These are phyloP conservation scores for Atherinomorus stipes DNA, from an alignment of 2,113 vertebrate genomes.

Conservation along the genomic window DNA sequence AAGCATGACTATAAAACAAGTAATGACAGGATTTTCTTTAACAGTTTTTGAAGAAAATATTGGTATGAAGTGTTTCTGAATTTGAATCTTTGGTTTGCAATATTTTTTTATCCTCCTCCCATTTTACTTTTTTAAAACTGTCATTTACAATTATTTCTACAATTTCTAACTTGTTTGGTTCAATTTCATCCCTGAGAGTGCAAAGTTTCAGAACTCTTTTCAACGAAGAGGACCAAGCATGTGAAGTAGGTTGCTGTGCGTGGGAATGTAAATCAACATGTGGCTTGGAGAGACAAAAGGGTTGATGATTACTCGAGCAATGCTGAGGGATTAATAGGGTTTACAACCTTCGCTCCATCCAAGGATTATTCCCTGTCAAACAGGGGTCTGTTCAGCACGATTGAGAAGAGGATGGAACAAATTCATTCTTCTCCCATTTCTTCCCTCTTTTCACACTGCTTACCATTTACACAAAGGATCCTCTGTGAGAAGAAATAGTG, in stretches of 20 bases:
- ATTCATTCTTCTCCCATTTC: conserved; percentile 60
- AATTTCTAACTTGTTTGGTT: neutral
- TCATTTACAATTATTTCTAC: neutral
- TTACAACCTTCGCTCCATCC: conserved; percentile 55
- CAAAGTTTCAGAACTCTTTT: neutral
- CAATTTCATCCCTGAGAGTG: neutral
- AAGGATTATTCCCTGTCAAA: conserved; percentile 65
- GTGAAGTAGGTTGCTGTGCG: conserved; percentile 14
- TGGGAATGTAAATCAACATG: conserved; percentile 47
- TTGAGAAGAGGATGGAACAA: conserved; percentile 65
- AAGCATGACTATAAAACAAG: conserved; percentile 48
- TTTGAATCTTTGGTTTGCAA: neutral
- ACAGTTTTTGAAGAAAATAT: neutral
- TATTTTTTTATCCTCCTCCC: neutral
- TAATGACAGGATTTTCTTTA: conserved; percentile 43
- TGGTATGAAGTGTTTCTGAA: neutral
- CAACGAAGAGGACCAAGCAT: neutral
- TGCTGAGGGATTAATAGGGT: conserved; percentile 45
- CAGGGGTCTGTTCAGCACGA: conserved; percentile 49
- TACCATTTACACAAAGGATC: conserved; percentile 65
- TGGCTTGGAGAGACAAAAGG: conserved; percentile 16
- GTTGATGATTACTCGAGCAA: conserved; percentile 40
- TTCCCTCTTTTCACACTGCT: conserved; percentile 60
- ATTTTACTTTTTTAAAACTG: neutral
- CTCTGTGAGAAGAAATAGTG: conserved; percentile 68